Conservation (phyloP, 2,797 vertebrate genomes). For the Sebastes cheni region DNA sequence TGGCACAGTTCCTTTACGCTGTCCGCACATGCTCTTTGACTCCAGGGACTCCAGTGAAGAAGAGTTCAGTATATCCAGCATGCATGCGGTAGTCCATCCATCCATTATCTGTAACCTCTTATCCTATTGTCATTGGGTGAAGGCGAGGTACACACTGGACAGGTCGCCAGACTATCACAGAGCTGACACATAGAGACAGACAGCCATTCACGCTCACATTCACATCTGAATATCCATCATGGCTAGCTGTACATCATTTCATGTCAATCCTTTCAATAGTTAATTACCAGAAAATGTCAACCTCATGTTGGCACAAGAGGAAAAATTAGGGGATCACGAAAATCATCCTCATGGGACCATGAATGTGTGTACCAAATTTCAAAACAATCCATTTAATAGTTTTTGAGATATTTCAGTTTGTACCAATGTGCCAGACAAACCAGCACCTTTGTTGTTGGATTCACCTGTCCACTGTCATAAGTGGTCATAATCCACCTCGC, state of each 20-base stretch:
- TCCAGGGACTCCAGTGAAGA: background rate
- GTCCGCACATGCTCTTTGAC: background rate
- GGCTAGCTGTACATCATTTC: background rate
- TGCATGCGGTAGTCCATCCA: background rate
- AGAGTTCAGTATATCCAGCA: background rate
- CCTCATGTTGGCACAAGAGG: background rate
- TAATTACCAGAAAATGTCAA: background rate
- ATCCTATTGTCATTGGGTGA: fast-evolving
- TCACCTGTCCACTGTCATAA: background rate
- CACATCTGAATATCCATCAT: background rate
- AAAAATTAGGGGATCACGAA: background rate
- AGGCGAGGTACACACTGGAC: background rate
- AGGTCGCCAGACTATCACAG: background rate
- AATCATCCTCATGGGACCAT: too few species aligned
- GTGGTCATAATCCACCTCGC: background rate
- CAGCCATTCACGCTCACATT: too few species aligned
- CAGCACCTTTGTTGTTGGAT: background rate
- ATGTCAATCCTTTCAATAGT: background rate
- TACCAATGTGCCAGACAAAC: background rate
- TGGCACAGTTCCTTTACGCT: background rate
- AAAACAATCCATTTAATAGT: background rate
- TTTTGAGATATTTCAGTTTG: background rate
- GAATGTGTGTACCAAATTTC: background rate
- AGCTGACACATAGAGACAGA: too few species aligned
- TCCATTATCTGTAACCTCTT: too few species aligned